phyloP scores from a whole-genome alignment of 2,797 vertebrate genomes.

The Rhinoraja longicauda region DNA sequence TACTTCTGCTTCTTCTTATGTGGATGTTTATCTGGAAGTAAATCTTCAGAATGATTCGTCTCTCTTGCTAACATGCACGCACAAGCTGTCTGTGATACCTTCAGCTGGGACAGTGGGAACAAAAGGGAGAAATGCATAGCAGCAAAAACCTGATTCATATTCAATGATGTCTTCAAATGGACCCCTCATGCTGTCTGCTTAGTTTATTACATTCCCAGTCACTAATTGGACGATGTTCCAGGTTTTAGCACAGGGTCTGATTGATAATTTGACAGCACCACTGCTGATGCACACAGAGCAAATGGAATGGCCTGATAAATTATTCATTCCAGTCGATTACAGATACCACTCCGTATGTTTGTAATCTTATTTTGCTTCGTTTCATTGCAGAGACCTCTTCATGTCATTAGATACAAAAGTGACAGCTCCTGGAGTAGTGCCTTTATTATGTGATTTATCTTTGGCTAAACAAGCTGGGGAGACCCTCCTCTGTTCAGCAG shows the following conservation, averaged over 20 bases:
- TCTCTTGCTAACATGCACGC: background rate
- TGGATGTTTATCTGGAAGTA: slow-evolving; percentile 5
- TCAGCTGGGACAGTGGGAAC: background rate
- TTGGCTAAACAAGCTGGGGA: background rate
- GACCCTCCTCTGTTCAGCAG: background rate
- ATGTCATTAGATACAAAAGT: slow-evolving; percentile 10
- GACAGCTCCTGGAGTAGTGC: background rate
- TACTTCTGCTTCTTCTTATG: background rate
- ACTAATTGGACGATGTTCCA: background rate
- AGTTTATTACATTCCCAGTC: background rate
- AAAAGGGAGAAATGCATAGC: background rate
- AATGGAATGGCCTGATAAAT: slow-evolving; percentile 30
- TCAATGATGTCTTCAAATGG: background rate
- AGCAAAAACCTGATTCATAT: background rate
- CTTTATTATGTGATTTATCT: background rate
- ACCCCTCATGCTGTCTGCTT: slow-evolving; percentile 11
- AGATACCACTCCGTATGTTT: slow-evolving; percentile 6
- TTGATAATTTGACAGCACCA: slow-evolving; percentile 29
- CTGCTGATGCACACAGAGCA: background rate
- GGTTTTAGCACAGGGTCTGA: background rate
- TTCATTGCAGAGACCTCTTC: background rate
- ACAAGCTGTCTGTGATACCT: background rate
- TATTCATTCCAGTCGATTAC: slow-evolving; percentile 10
- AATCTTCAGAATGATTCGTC: background rate
- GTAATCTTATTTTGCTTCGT: slow-evolving; percentile 16